Conservation (phyloP, 2,888 invertebrate species). For the Cephus pygmeus region DNA sequence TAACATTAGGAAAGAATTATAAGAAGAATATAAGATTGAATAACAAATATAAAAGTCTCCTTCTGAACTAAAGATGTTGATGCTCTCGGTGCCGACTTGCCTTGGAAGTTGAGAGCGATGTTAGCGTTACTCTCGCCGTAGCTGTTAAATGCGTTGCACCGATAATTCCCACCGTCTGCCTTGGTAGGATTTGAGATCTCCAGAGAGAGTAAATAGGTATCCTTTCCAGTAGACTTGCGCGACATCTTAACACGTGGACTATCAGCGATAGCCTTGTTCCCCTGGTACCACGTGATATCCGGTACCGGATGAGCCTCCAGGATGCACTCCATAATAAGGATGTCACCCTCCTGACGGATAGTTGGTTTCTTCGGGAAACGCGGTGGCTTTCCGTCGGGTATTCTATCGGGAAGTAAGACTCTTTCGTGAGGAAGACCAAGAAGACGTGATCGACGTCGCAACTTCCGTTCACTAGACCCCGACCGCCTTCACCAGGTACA, state of each 20-base stretch:
- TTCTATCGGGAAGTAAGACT: conserved; percentile 72
- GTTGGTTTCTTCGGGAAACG: conserved; percentile 97
- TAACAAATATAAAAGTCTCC: conserved; percentile 18
- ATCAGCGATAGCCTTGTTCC: conserved; percentile 84
- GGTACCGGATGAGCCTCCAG: conserved; percentile 96
- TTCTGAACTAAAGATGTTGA: conserved; percentile 18
- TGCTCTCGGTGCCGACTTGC: conserved; percentile 70
- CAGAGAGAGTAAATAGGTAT: conserved; percentile 90
- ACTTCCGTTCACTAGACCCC: background rate
- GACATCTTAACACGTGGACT: conserved; percentile 91
- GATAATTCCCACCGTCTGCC: conserved; percentile 98
- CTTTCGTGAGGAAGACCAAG: background rate
- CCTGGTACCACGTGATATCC: conserved; percentile 96
- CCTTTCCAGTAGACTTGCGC: conserved; percentile 88
- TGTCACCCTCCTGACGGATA: conserved; percentile 92
- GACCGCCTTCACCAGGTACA: background rate
- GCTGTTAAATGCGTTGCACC: conserved; percentile 98
- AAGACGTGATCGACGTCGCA: background rate
- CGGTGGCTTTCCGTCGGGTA: conserved; percentile 95
- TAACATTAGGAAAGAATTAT: background rate
- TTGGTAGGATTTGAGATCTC: conserved; percentile 95
- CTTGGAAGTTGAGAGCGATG: conserved; percentile 99
- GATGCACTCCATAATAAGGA: conserved; percentile 94
- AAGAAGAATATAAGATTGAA: conserved; percentile 13
- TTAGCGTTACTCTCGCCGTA: conserved; percentile 99